phyloP scores from a whole-genome alignment of 1,140 invertebrate genomes.

The Drosophila nigrodunni region DNA sequence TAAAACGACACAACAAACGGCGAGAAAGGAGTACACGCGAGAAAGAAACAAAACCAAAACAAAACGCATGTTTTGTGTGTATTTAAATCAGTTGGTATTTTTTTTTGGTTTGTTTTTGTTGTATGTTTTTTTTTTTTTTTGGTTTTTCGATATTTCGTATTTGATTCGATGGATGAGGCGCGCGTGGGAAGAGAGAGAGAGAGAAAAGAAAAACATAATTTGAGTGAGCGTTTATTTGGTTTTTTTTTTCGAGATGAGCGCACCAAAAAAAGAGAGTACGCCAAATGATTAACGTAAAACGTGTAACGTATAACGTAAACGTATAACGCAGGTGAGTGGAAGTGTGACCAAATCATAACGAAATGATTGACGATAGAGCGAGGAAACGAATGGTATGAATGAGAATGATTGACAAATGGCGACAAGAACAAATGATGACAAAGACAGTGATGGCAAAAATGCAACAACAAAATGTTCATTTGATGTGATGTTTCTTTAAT shows the following conservation, averaged over 20 bases:
- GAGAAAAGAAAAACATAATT: conserved; percentile 77
- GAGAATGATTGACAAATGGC: conserved; percentile 6
- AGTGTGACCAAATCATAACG: conserved; percentile 70
- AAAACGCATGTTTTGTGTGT: conserved; percentile 38
- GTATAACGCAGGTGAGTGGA: conserved; percentile 56
- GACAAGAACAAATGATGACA: conserved; percentile 34
- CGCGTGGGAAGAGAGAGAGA: conserved; percentile 74
- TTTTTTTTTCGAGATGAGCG: conserved; percentile 49
- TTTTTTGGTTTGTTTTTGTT: conserved; percentile 43
- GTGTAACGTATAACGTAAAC: conserved; percentile 54
- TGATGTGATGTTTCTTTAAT: conserved; percentile 14
- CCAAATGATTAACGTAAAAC: conserved; percentile 65
- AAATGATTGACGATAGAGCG: conserved; percentile 54
- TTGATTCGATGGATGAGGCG: conserved; percentile 71
- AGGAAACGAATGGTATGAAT: conserved; percentile 32
- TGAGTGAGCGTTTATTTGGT: conserved; percentile 63
- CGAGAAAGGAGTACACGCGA: conserved; percentile 32
- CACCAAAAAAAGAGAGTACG: conserved; percentile 26
- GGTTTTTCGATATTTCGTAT: conserved; percentile 33
- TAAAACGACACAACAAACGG: conserved; percentile 87
- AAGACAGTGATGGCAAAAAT: conserved; percentile 28
- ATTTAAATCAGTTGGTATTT: not conserved
- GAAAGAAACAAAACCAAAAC: conserved; percentile 37
- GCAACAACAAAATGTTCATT: conserved; percentile 4
- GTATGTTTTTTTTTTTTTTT: conserved; percentile 35